Evolutionary conservation across 1,140 invertebrate genomes (phyloP).

Genomic region (Helicoverpa armigera): DNA sequence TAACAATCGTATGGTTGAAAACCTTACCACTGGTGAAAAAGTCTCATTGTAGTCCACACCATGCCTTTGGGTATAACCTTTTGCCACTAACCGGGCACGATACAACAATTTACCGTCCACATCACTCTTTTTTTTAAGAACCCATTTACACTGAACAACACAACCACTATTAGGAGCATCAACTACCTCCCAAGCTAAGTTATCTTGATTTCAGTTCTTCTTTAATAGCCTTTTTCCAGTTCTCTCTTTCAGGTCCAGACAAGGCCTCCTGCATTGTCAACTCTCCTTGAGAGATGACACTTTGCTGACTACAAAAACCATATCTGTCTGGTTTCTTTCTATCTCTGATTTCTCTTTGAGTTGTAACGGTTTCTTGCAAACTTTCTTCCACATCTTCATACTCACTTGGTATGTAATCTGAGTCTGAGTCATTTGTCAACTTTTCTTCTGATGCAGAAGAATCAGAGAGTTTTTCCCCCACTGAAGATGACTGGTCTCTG

Average conservation of each 20-base stretch:
- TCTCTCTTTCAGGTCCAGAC: neutral
- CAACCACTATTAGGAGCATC: neutral
- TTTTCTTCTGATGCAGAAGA: too few relatives aligned
- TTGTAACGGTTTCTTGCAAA: too few relatives aligned
- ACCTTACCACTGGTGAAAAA: neutral
- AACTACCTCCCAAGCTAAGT: neutral
- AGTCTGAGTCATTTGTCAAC: too few relatives aligned
- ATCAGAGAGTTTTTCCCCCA: too few relatives aligned
- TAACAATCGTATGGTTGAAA: neutral
- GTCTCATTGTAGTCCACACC: neutral
- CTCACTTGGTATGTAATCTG: too few relatives aligned
- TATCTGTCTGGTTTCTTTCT: too few relatives aligned
- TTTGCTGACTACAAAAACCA: too few relatives aligned
- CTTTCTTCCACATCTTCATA: too few relatives aligned
- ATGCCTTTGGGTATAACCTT: neutral
- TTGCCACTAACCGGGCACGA: constrained; percentile 7
- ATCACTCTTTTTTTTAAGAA: neutral
- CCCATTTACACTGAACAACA: neutral
- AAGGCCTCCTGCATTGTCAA: neutral
- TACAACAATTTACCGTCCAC: neutral
- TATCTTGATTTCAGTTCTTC: neutral
- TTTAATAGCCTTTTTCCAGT: neutral
- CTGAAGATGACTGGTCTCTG: too few relatives aligned
- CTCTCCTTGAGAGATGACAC: too few relatives aligned
- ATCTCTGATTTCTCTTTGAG: too few relatives aligned